Base-by-base conservation (phyloP, 2,113 vertebrate species). In the Entomyzon cyanotis region DNA sequence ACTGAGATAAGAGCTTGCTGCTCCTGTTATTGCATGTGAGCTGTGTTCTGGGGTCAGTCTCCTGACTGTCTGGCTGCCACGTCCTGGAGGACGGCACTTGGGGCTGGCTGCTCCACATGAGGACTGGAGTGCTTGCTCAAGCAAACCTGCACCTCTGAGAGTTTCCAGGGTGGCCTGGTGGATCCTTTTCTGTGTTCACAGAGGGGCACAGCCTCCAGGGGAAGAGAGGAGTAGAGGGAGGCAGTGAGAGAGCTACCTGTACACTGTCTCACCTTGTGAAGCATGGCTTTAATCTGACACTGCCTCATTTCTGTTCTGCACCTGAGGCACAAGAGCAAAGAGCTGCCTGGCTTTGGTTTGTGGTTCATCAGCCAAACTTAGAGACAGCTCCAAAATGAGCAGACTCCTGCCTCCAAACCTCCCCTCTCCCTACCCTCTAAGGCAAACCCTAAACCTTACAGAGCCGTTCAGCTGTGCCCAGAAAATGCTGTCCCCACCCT, bases 171-270 rank as follows among this genome's bases (percentile, higher is more conserved):
- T 62, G 60, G 39, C 7, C 46, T 41, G 24, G 17, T 70, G 27
- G 10, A n/a, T 20, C 7, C 8, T 28, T 41, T 70, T 60, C 41
- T n/a, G 15, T n/a, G 16, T 35, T 68, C 2, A 2, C 18, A 64
- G n/a, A 19, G 28, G 7, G 22, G 4, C 25, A 55, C 7, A 5
- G 7, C 41, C 27, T 76, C 33, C 0, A 1, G 10, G 7, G 11
- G 17, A 15, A 59, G 62, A 58, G 25, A 35, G 24, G 30, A 71
- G 8, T 5, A 19, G 46, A 64, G 9, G 24, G 7, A 41, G 39
- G 23, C 44, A 44, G 27, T 49, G 20, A 65, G 52, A 79, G 23
- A 19, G 15, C 9, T 55, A 31, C 60, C 23, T 73, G 31, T 7
- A 16, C 1, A 1, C 30, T 53, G 15, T 9, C 42, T 73, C 4